Conservation (phyloP, 2,797 vertebrate species). For the Prionace glauca region DNA sequence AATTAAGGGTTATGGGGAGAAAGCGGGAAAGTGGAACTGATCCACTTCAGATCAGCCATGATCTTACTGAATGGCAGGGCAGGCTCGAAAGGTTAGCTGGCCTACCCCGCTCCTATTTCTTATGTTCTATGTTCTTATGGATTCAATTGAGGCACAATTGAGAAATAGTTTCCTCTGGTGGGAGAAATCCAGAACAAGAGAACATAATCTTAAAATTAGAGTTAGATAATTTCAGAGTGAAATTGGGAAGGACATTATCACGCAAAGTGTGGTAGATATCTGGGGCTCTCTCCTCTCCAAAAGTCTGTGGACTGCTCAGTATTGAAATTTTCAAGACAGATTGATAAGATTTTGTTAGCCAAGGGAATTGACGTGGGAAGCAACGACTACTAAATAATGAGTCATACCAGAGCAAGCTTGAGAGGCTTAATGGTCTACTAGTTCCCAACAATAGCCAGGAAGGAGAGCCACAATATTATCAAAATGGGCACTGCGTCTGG, state of each 20-base stretch:
- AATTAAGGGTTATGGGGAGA: too few species aligned
- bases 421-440: not conserved
- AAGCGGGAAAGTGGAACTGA: too few species aligned
- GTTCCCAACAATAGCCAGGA: not conserved
- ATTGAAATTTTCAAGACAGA: not conserved
- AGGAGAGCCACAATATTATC: not conserved
- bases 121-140: too few species aligned
- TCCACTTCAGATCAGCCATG: too few species aligned
- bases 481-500: not conserved
- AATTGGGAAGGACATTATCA: not conserved
- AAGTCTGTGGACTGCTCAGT: not conserved
- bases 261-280: not conserved
- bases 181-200: not conserved
- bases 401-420: too few species aligned
- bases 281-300: not conserved
- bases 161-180: too few species aligned
- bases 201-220: not conserved
- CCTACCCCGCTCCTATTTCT: too few species aligned
- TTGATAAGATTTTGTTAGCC: not conserved
- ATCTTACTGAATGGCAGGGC: too few species aligned
- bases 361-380: not conserved
- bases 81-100: too few species aligned
- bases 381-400: not conserved
- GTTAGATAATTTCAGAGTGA: not conserved
- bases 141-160: too few species aligned